Conservation (phyloP, 2,113 vertebrate genomes). For the Serranochromis macrocephalus region DNA sequence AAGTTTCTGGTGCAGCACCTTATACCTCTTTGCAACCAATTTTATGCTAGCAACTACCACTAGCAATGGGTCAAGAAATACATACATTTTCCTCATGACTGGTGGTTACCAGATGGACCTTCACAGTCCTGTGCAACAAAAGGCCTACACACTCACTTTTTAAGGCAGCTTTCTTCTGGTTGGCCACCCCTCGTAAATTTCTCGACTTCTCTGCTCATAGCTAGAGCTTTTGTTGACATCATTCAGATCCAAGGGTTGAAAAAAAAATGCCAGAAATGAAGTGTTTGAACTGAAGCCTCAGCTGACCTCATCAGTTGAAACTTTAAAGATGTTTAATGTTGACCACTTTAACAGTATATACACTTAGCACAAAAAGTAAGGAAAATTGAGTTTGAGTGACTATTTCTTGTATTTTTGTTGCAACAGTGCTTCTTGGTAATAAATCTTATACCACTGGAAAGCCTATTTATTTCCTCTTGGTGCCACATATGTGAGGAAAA, state of each 20-base stretch:
- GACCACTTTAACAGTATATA: not conserved
- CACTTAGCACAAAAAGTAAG: not conserved
- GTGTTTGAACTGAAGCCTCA: not conserved
- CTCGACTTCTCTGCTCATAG: not conserved
- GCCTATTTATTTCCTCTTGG: not conserved
- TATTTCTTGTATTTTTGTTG: not conserved
- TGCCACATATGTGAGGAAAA: not conserved
- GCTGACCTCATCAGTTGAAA: not conserved
- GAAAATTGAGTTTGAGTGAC: not conserved
- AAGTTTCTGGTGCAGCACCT: not conserved
- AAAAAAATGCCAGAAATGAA: not conserved
- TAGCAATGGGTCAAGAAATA: not conserved
- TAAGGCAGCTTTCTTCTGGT: not conserved
- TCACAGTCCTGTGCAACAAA: not conserved
- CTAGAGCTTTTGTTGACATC: not conserved
- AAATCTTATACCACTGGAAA: not conserved
- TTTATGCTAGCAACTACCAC: not conserved
- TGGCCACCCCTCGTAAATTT: accelerated
- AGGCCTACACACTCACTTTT: not conserved
- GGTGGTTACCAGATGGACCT: not conserved
- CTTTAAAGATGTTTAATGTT: not conserved
- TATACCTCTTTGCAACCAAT: not conserved
- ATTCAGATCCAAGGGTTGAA: not conserved
- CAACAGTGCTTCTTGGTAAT: not conserved
- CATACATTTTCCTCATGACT: not conserved